Base-by-base conservation (phyloP, 2,797 vertebrate species). In the Cuculus canorus region DNA sequence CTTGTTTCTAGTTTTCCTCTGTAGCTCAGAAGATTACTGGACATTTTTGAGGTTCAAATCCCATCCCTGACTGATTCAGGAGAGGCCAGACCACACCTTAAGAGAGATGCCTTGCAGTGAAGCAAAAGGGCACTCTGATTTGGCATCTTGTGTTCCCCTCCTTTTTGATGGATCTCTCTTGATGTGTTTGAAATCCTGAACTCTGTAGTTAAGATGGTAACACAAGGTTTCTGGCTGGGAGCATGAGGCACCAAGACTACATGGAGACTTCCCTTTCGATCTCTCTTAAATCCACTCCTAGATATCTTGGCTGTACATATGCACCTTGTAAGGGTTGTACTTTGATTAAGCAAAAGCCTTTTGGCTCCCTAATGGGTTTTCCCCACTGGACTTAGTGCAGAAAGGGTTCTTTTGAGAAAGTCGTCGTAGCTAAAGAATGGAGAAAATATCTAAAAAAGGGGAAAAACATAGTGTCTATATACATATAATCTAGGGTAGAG, bases 261-360 rank as follows among this genome's bases (percentile, higher is more conserved):
- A 14, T 16, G 9, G 54, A 85, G 28, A 15, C 23, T 71, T 89
- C 17, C 22, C 24, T 71, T 75, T 70, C 2, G 5, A 11, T 45
- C 23, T 73, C 14, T 17, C 30, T 87, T 30, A 82, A 30, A 37
- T 9, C 6, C 19, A n/a, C 47, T 79, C 17, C 65, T 72, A 30
- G 39, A 9, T 80, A 52, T 30, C 32, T 7, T 56, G 35, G 24
- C 25, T 77, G 47, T 63, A 41, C 35, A 47, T 39, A 33, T 0
- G 1, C 35, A 71, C 35, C 45, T 57, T 11, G 10, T 41, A 65
- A 82, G 39, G 65, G n/a, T 64, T 32, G 11, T 69, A 80, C 7
- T 37, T 86, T n/a, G 72, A 59, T 82, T 69, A 88, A 82, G 18
- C 30, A 72, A 82, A 85, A 94, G 27, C n/a, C 22, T 83, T 82